Percentiles rank a stretch among this genome's conserved stretches.
Evolutionary conservation across 2,797 vertebrate species (phyloP).

Genomic region (Ctenopoma kingsleyae): DNA sequence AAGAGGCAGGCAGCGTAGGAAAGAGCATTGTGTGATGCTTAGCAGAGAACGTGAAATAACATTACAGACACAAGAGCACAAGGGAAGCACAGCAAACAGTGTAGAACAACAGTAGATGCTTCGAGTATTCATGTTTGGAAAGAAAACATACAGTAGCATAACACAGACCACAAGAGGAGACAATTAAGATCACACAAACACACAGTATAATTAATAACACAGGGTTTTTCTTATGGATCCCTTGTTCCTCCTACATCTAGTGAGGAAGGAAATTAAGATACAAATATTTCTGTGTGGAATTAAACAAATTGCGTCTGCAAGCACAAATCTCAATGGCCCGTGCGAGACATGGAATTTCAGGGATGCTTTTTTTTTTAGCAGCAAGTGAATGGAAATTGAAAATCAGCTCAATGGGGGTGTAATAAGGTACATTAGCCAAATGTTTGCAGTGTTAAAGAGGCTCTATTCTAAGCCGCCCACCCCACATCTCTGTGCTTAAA

Average conservation of each 20-base stretch:
- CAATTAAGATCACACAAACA: conserved; percentile 51
- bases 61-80: conserved; percentile 44
- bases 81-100: conserved; percentile 48
- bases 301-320: conserved; percentile 71
- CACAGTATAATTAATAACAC: conserved; percentile 69
- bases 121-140: conserved; percentile 41
- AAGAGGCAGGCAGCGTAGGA: conserved; percentile 44
- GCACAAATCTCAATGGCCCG: conserved; percentile 75
- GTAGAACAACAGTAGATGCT: conserved; percentile 25
- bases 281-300: conserved; percentile 68
- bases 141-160: conserved; percentile 28
- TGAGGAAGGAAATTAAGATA: conserved; percentile 66
- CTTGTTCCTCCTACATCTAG: conserved; percentile 49
- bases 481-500: conserved; percentile 51
- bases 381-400: conserved; percentile 72
- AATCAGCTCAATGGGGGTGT: conserved; percentile 73
- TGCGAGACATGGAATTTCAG: conserved; percentile 70
- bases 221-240: conserved; percentile 58
- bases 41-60: conserved; percentile 57
- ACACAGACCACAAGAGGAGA: conserved; percentile 23
- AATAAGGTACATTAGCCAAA: conserved; percentile 77
- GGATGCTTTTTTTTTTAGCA: conserved; percentile 51
- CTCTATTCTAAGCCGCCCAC: conserved; percentile 58
- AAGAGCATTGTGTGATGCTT: conserved; percentile 66
- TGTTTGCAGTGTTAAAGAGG: conserved; percentile 72